Evolutionary conservation across 1,140 invertebrate species (phyloP).

Genomic region (Neodiprion pinetum): DNA sequence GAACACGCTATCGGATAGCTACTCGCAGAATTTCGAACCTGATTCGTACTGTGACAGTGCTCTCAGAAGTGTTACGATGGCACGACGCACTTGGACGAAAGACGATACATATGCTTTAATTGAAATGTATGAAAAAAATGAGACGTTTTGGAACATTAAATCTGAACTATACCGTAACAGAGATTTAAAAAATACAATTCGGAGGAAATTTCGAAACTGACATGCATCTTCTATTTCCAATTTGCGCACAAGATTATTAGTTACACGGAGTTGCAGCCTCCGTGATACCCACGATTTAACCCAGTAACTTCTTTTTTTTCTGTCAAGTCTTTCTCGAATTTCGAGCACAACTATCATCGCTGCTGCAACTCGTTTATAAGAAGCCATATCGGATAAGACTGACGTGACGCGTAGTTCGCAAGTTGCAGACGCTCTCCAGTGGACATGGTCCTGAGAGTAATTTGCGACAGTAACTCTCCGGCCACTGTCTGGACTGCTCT

Average conservation of each 20-base stretch:
- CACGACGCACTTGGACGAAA: background rate
- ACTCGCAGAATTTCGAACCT: background rate
- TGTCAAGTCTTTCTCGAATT: background rate
- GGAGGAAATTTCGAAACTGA: background rate
- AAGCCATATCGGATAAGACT: background rate
- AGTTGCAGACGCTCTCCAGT: background rate
- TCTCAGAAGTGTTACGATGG: background rate
- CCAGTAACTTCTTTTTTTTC: background rate
- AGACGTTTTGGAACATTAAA: background rate
- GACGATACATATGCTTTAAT: background rate
- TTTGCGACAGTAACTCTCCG: background rate
- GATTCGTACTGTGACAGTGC: background rate
- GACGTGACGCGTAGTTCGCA: background rate
- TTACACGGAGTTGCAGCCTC: background rate
- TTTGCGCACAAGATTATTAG: background rate
- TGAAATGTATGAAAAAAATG: conserved; percentile 5
- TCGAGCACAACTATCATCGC: background rate
- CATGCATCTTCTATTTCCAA: background rate
- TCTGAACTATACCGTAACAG: background rate
- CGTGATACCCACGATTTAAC: background rate
- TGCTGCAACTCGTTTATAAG: background rate
- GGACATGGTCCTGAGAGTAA: background rate
- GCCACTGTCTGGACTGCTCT: background rate
- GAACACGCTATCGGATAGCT: background rate
- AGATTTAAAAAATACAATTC: background rate